Conservation (phyloP, 2,797 vertebrate species). For the Bradypodion ventrale region DNA sequence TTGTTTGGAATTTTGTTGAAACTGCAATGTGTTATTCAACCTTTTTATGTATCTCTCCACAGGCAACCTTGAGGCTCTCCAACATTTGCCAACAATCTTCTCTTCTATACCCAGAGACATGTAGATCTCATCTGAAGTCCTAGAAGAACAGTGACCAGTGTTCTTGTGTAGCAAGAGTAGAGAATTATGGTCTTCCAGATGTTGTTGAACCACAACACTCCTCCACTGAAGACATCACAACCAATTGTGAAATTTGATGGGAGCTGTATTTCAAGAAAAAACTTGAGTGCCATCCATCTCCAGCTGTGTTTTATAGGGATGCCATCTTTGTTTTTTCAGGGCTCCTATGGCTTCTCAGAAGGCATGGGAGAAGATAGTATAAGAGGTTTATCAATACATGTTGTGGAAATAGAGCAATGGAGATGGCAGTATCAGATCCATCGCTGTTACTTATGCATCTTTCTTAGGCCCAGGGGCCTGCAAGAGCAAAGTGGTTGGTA, state of each 20-base stretch:
- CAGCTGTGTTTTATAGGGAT: background rate
- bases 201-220: background rate
- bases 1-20: background rate
- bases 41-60: background rate
- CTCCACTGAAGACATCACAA: background rate
- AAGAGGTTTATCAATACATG: background rate
- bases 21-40: background rate
- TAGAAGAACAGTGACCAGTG: background rate
- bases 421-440: background rate
- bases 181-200: background rate
- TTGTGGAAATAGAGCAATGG: background rate
- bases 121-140: no score
- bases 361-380: background rate
- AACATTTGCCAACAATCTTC: background rate
- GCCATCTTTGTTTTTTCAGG: background rate
- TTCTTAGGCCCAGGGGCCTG: background rate
- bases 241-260: background rate
- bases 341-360: background rate
- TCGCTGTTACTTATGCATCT: background rate
- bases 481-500: background rate
- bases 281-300: no score
- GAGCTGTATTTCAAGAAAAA: no score
- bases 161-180: no score
- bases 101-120: background rate
- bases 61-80: background rate